Base-by-base conservation (phyloP, 2,888 invertebrate genomes). In the Punctoribates punctum region DNA sequence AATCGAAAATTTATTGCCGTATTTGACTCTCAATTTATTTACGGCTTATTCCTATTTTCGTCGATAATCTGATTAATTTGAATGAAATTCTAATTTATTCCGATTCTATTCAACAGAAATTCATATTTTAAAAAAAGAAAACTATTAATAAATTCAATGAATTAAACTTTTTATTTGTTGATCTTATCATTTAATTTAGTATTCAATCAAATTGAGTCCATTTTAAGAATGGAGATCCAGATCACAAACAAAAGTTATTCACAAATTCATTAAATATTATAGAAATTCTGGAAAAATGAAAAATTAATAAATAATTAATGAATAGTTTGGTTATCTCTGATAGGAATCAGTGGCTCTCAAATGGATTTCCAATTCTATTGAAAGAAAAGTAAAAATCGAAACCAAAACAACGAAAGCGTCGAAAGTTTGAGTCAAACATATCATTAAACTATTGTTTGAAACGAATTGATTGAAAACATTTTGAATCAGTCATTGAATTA, bases 171-270 rank as follows among this genome's bases (percentile, higher is more conserved):
- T 9, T 57, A 23, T 20, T 51, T 20, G 8, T 0, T 17, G 60
- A 60, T 60, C 60, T 29, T 60, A 60, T 60, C 60, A 29, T 60
- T 60, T 60, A 60, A 60, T 60, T 27, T 27, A 60, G 27, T 60
- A 27, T 60, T 27, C 17, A 23, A 1, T 60, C 1, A 27, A 23
- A 27, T 60, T 29, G 1, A 27, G 17, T 20, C n/a, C 4, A n/a
- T 51, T n/a, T 5, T 51, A n/a, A n/a, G 51, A 17, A 51, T 51
- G 1, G 5, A 5, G 2, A 13, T 11, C 42, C 42, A 42, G 8
- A 42, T 42, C 13, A 1, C 11, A 13, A 42, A 42, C 42, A 42
- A 11, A 5, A 42, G 4, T 13, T 42, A 42, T 42, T 42, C 11
- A 42, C 8, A 42, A 42, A 9, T 13, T 42, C 42, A 51, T 51